phyloP scores from a whole-genome alignment of 2,888 invertebrate genomes.

The Andrena praecox region DNA sequence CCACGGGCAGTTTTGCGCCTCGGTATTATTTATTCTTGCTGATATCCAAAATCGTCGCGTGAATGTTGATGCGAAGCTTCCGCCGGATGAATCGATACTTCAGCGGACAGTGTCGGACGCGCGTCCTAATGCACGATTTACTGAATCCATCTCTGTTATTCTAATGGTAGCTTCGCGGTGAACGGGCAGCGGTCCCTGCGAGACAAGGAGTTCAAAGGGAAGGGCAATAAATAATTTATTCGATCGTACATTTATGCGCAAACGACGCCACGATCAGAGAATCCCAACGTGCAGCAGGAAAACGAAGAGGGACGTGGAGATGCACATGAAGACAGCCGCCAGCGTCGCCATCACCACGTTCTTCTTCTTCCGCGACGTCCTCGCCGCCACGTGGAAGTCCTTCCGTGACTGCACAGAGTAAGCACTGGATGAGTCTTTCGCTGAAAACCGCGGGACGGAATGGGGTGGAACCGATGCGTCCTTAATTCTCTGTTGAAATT shows the following conservation, averaged over 20 bases:
- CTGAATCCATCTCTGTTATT: too few relatives aligned
- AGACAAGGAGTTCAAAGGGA: not conserved
- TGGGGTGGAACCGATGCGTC: too few relatives aligned
- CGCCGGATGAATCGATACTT: not conserved
- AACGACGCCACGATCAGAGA: constrained; percentile 29
- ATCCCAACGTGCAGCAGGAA: constrained; percentile 61
- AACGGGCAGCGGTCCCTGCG: not conserved
- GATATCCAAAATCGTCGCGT: not conserved
- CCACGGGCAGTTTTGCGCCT: not conserved
- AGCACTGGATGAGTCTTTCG: not conserved
- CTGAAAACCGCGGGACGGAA: too few relatives aligned
- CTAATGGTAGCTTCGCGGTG: not conserved
- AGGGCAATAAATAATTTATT: constrained; percentile 53
- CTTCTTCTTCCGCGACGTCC: constrained; percentile 56
- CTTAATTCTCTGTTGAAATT: too few relatives aligned
- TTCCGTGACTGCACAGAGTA: constrained; percentile 66
- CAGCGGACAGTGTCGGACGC: not conserved
- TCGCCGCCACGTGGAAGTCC: constrained; percentile 67
- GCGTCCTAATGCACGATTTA: too few relatives aligned
- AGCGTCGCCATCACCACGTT: constrained; percentile 44
- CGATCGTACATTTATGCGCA: constrained; percentile 5
- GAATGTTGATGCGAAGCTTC: not conserved
- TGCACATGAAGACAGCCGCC: constrained; percentile 47
- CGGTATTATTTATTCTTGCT: not conserved
- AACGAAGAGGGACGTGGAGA: constrained; percentile 56